Evolutionary conservation across 2,888 invertebrate species (phyloP), one percentile per base, ranked within the genome.

Genomic region (Bhutanitis thaidina): DNA sequence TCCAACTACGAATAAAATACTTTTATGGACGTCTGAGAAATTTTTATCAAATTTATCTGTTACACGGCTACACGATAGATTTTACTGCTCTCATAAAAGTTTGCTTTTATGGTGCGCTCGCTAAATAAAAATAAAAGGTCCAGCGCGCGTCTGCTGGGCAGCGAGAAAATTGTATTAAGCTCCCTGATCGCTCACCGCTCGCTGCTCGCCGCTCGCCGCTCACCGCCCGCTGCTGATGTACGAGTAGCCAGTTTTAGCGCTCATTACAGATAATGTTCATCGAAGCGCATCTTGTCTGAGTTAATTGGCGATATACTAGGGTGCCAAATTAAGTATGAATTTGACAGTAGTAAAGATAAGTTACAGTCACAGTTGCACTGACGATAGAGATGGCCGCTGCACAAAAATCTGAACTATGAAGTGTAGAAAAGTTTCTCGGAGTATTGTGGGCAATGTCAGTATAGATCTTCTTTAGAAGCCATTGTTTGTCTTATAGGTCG

Each of bases 21-120:
- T 30, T 32, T 43, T 44, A 44, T 44, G 25, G 25, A 35, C 20
- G 16, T 25, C 35, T 9, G 25, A 25, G 44, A 35, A 35, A 44
- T 44, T 44, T 13, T 44, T 36, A 44, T 44, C 25, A 44, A 44
- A 44, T 44, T 35, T 44, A 44, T 44, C 35, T 35, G 20, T 27
- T 25, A 35, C 12, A 44, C 7, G 7, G 34, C 34, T 10, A 34
- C 34, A 20, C 43, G 16, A 36, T 14, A 44, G 44, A 25, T 36
- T 44, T 44, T 44, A 44, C 16, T 15, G 16, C 44, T 4, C 7
- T 16, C 44, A 10, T 44, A 44, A 27, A 44, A 44, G 35, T 35
- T 32, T 32, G 10, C 15, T 32, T 43, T 32, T 43, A 10, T 8
- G 5, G 13, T 10, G 10, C 5, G 1, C 9, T 14, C 40, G 40